phyloP scores from a whole-genome alignment of 2,888 invertebrate species.

The Eurytoma adleriae region DNA sequence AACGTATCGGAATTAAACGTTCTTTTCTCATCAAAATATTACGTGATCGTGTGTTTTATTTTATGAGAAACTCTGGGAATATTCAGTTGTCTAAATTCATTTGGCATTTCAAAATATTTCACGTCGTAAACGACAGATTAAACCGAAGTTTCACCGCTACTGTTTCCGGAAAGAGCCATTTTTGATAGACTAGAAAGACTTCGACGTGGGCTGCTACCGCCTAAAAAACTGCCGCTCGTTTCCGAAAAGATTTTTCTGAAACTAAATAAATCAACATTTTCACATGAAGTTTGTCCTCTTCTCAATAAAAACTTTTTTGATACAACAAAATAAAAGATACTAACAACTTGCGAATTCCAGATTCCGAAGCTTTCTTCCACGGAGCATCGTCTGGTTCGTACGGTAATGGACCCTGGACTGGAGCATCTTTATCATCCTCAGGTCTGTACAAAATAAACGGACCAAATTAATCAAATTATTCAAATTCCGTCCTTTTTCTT shows the following conservation, averaged over 20 bases:
- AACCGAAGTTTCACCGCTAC: constrained; percentile 59
- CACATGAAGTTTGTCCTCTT: not conserved
- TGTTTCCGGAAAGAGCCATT: constrained; percentile 80
- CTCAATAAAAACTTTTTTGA: constrained; percentile 1
- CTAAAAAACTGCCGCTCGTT: constrained; percentile 80
- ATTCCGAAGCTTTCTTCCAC: constrained; percentile 89
- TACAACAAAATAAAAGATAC: constrained; percentile 70
- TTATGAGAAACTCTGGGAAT: constrained; percentile 35
- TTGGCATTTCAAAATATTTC: constrained; percentile 56
- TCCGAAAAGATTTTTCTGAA: constrained; percentile 94
- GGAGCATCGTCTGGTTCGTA: constrained; percentile 98
- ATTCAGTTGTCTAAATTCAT: constrained; percentile 50
- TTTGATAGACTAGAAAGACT: constrained; percentile 88
- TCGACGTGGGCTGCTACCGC: constrained; percentile 87
- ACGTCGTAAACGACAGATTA: constrained; percentile 30
- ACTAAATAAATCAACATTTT: constrained; percentile 77
- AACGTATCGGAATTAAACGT: constrained; percentile 29
- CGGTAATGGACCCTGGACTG: constrained; percentile 97
- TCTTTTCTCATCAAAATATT: constrained; percentile 34
- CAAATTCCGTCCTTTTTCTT: too few relatives aligned
- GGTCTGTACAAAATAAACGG: constrained; percentile 59
- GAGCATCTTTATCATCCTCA: constrained; percentile 85
- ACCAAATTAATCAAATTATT: too few relatives aligned
- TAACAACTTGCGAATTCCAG: constrained; percentile 94
- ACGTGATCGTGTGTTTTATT: constrained; percentile 2